phyloP scores from a whole-genome alignment of 2,113 vertebrate genomes.

The Poecile atricapillus region DNA sequence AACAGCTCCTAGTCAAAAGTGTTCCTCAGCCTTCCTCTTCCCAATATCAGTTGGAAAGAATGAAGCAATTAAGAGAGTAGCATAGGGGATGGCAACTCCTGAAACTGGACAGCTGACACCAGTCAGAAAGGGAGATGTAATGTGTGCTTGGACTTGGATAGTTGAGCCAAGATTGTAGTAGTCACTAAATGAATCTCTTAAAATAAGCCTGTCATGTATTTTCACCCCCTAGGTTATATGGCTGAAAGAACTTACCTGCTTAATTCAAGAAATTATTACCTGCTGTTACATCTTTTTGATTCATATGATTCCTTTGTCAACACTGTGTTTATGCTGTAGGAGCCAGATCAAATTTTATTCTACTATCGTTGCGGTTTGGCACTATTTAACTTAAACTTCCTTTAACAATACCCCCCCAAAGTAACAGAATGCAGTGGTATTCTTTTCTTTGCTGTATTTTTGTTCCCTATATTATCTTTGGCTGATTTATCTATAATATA shows the following conservation, averaged over 20 bases:
- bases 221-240: not conserved
- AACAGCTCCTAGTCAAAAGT: not conserved
- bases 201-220: not conserved
- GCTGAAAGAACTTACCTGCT: not conserved
- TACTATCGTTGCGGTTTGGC: not conserved
- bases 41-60: not conserved
- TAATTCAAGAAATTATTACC: not conserved
- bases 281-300: not conserved
- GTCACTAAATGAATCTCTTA: not conserved
- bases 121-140: not conserved
- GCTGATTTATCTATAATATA: not conserved
- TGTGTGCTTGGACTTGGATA: not conserved
- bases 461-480: not conserved
- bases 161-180: not conserved
- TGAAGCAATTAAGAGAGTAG: not conserved
- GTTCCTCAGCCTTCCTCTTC: not conserved
- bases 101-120: not conserved
- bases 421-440: not conserved
- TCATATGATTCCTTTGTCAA: not conserved
- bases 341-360: not conserved
- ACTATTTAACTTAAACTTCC: not conserved
- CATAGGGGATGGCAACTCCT: not conserved
- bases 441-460: not conserved
- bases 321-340: not conserved
- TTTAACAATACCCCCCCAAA: not conserved